Evolutionary conservation across 1,140 invertebrate species (phyloP).

Genomic region (Hyles vespertilio): DNA sequence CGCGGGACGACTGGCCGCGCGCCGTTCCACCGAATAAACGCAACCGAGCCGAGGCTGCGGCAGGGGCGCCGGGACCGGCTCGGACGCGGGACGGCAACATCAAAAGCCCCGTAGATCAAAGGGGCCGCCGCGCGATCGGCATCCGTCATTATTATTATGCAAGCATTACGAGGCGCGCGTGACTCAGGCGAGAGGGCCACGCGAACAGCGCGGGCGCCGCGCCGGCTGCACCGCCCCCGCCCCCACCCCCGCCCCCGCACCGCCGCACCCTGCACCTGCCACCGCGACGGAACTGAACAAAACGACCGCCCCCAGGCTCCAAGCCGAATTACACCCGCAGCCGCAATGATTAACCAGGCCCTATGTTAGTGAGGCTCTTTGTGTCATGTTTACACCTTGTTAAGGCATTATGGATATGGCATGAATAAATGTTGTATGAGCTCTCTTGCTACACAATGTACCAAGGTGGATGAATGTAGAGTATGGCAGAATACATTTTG

Average conservation of each 20-base stretch:
- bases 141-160: slow-evolving; percentile 75
- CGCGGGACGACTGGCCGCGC: slow-evolving; percentile 48
- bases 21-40: slow-evolving; percentile 68
- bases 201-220: slow-evolving; percentile 62
- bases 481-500: too few species aligned
- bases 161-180: slow-evolving; percentile 73
- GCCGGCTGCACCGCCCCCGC: slow-evolving; percentile 24
- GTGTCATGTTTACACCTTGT: too few species aligned
- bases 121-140: slow-evolving; percentile 72
- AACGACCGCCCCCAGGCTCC: slow-evolving; percentile 19
- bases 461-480: too few species aligned
- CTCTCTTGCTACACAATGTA: too few species aligned
- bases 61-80: slow-evolving; percentile 65
- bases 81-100: slow-evolving; percentile 68
- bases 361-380: too few species aligned
- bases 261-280: slow-evolving; percentile 39
- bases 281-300: slow-evolving; percentile 22
- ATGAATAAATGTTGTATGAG: too few species aligned
- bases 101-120: slow-evolving; percentile 71
- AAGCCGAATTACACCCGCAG: slow-evolving; percentile 7
- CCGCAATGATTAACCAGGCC: slow-evolving; percentile 1
- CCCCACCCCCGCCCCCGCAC: slow-evolving; percentile 16
- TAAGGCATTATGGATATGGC: too few species aligned
- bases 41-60: slow-evolving; percentile 50
- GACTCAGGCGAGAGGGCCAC: slow-evolving; percentile 70